phyloP scores from a whole-genome alignment of 2,113 vertebrate genomes.

The Ifrita kowaldi region DNA sequence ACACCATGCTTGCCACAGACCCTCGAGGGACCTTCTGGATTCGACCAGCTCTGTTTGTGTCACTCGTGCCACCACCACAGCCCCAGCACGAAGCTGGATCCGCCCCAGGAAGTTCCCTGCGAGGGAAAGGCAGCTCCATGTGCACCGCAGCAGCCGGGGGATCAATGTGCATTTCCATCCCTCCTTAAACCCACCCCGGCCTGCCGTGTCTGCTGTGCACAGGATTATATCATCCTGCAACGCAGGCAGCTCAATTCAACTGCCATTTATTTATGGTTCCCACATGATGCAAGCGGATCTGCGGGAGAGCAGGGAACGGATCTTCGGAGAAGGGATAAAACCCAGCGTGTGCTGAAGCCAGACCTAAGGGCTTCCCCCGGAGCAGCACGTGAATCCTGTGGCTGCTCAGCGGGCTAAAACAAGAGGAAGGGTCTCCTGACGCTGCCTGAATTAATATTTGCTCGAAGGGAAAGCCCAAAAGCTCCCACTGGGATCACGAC shows the following conservation, averaged over 20 bases:
- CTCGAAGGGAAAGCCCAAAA: not conserved
- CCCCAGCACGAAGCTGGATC: not conserved
- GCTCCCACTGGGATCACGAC: not conserved
- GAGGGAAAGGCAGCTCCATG: not conserved
- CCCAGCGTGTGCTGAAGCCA: rapidly evolving
- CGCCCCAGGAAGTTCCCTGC: not conserved
- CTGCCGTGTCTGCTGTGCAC: not conserved
- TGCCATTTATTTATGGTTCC: slow-evolving; percentile 44
- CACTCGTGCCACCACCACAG: not conserved
- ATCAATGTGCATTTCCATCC: not conserved
- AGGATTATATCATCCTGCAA: not conserved
- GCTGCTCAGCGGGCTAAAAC: not conserved
- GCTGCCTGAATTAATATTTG: not conserved
- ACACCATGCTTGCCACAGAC: rapidly evolving
- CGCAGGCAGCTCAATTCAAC: slow-evolving; percentile 7
- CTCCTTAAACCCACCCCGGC: not conserved
- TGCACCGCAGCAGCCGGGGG: not conserved
- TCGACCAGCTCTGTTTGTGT: not conserved
- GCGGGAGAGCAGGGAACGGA: not conserved
- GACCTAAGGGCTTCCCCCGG: not conserved
- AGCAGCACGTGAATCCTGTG: rapidly evolving
- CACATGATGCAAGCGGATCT: not conserved
- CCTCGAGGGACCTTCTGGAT: not conserved
- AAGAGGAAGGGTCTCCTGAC: not conserved
- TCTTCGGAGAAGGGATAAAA: not conserved